Base-by-base conservation (phyloP, 2,797 vertebrate species). In the Hoplostethus mediterraneus region DNA sequence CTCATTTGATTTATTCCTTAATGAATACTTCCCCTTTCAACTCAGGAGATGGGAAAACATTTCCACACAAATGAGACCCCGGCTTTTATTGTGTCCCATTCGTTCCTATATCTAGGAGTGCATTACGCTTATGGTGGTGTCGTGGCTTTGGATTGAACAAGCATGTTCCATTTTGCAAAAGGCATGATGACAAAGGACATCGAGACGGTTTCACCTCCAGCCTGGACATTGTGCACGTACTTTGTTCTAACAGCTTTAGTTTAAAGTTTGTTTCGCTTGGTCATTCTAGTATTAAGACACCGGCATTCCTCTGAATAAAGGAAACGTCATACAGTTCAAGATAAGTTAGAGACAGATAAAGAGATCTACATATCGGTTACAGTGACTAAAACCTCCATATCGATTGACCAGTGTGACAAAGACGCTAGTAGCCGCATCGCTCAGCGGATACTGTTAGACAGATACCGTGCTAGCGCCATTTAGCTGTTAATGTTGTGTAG, bases 401-500 rank as follows among this genome's bases (percentile, higher is more conserved):
- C 42, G 88, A 85, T 78, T 62, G 82, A 74, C 75, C 52, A 28
- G 36, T 30, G 83, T 89, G 86, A 90, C 77, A 80, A 77, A 91
- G 81, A 73, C 61, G 78, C 79, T 25, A 0, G 67, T 52, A n/a
- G 33, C 42, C 38, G 67, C 80, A 87, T 91, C 31, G 4, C 80
- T 89, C 86, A 89, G 30, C 14, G 56, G 28, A 80, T 36, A 55
- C 83, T 71, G 65, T 65, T 44, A 75, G 90, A 90, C 81, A 73
- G 63, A 88, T 82, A 82, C 69, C 66, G 63, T 70, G 67, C 6
- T 0, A 79, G 88, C 85, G 68, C 81, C 85, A 92, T 91, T 95
- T 91, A 94, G 93, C 93, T 94, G 92, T 90, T 95, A 95, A 96
- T 94, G 93, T 91, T 95, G 95, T 95, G 94, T 91, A 96, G 94